Evolutionary conservation across 2,113 vertebrate genomes (phyloP), one percentile per base, ranked within the genome.

Genomic region (Scophthalmus maximus): DNA sequence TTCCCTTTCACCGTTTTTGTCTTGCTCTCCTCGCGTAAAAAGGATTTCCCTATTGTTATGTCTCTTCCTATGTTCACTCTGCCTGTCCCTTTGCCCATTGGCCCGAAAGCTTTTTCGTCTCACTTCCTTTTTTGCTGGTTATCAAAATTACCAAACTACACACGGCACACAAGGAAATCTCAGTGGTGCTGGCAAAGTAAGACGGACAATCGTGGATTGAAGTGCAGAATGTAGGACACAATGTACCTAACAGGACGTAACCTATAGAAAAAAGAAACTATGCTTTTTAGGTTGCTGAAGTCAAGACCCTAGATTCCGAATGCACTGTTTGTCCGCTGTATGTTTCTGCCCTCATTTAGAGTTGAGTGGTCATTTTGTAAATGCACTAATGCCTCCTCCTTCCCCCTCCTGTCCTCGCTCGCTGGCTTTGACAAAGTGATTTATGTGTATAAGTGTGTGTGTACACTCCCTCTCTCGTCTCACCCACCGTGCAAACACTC

Each of bases 331-430:
- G 15, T 30, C 62, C 51, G 23, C 62, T 58, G 17, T 49, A 58
- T 58, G 63, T 81, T 73, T 47, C 61, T 63, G 30, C 40, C 29
- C 63, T 59, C 68, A 61, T 47, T 76, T 26, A 68, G 68, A 71
- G 53, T 59, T 64, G 52, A 72, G 60, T 76, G 84, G 81, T 80
- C 36, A 82, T 81, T 85, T 81, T 76, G 38, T 81, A 79, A 88
- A 83, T 81, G 58, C 61, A 67, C 73, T 77, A 81, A 79, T 78
- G 69, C 40, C 63, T 61, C 44, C 44, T 68, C 42, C 4, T 9
- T 63, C 49, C 62, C 56, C 26, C 18, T 70, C 59, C 51, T 67
- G 40, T 70, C 46, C 55, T 76, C 20, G 4, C 52, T 76, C 80
- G 44, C 76, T 80, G 51, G 70, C 78, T 73, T 79, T 86, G 70